A percentile compares a stretch with the other conserved stretches of the same genome.
phyloP scores from a whole-genome alignment of 2,113 vertebrate species.

The Tragelaphus strepsiceros region DNA sequence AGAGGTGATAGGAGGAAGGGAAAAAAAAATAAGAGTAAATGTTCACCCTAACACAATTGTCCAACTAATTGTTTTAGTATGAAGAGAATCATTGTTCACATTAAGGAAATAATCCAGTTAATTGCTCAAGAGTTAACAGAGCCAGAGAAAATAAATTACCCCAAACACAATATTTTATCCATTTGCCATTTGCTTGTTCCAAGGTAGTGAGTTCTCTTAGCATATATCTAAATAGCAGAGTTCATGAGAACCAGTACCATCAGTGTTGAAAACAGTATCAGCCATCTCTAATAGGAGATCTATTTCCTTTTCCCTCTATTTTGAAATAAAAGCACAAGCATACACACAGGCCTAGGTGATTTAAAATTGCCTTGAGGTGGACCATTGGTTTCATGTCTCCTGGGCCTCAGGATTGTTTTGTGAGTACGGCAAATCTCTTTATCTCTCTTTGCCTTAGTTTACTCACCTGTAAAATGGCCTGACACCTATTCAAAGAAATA shows the following conservation, averaged over 20 bases:
- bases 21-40: background rate
- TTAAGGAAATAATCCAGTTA: slow-evolving; percentile 58
- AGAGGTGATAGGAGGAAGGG: background rate
- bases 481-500: background rate
- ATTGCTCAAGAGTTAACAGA: slow-evolving; percentile 46
- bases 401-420: background rate
- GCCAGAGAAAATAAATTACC: slow-evolving; percentile 56
- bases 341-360: background rate
- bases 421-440: background rate
- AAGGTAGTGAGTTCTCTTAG: slow-evolving; percentile 28
- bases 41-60: background rate
- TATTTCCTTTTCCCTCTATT: background rate
- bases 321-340: background rate
- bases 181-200: slow-evolving; percentile 31
- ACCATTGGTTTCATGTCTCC: background rate
- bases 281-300: background rate
- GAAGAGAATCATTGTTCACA: slow-evolving; percentile 44
- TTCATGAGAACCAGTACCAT: slow-evolving; percentile 11
- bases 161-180: slow-evolving; percentile 36
- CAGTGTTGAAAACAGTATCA: background rate
- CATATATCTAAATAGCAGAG: background rate
- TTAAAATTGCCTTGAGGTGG: background rate
- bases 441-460: background rate
- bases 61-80: slow-evolving; percentile 32
- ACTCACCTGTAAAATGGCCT: background rate